Evolutionary conservation across 1,140 invertebrate species (phyloP), one percentile per base, ranked within the genome.

Genomic region (Drosophila tsacasi): DNA sequence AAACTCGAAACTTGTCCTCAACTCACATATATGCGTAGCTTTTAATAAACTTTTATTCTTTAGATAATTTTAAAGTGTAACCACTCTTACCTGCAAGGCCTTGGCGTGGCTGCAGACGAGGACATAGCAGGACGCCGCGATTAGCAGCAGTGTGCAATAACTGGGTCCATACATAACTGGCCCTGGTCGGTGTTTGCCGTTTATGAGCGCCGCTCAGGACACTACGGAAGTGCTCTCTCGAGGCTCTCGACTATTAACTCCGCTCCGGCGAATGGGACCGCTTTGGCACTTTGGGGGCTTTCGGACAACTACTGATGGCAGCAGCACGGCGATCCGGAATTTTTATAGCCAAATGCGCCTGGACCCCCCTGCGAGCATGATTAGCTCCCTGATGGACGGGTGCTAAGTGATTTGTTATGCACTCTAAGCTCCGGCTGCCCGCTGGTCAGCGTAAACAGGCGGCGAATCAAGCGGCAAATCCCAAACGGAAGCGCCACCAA

Each of bases 401-500:
- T 69, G 62, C 85, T 91, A 90, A 90, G 78, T 85, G 85, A 90
- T 90, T 90, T 90, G 85, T 90, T 90, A 76, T 90, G 79, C 81
- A 73, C 77, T 52, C 44, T 74, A 72, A 81, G 55, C 68, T 39
- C 27, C 59, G 37, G 47, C 80, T 75, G 62, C 63, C 76, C 61
- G 69, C 76, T 75, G 81, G 50, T 57, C 75, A 57, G 58, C 63
- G 74, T 72, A 78, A 85, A 85, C 82, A 81, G 71, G 73, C 47
- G 4, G 4, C 60, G 39, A 46, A 49, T 67, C 63, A 77, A 57
- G 49, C 59, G 40, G 42, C 55, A 57, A 81, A 87, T 79, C 77
- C 85, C 35, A 67, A 90, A 68, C 84, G 84, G 84, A 87, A 81
- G 84, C 64, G 69, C 68, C 37, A 72, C 54, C 81, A 78, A 87